phyloP scores from a whole-genome alignment of 2,888 invertebrate genomes.

The Itoplectis maculator region DNA sequence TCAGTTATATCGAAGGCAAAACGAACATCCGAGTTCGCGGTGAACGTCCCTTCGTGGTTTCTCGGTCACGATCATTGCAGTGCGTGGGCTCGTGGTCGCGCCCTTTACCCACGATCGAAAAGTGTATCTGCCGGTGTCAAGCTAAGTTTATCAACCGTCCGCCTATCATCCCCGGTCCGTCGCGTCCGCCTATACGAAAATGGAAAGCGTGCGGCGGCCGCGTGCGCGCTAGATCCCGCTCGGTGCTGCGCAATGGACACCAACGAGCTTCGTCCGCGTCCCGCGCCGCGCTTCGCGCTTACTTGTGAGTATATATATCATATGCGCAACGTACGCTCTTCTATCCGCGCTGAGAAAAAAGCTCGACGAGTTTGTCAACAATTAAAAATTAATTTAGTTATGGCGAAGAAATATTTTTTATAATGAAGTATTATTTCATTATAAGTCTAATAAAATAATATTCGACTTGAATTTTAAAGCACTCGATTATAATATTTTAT shows the following conservation, averaged over 20 bases:
- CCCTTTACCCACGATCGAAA: constrained; percentile 22
- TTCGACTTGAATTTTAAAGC: too few relatives aligned
- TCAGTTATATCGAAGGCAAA: too few relatives aligned
- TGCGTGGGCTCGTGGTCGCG: too few relatives aligned
- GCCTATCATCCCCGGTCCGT: constrained; percentile 25
- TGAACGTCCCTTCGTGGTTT: background rate
- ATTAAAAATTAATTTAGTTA: too few relatives aligned
- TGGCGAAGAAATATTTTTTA: too few relatives aligned
- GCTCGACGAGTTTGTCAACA: too few relatives aligned
- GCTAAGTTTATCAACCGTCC: constrained; percentile 53
- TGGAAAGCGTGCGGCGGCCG: constrained; percentile 19
- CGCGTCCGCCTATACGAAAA: constrained; percentile 14
- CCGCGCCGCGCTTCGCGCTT: background rate
- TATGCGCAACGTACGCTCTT: background rate
- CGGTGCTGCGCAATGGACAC: constrained; percentile 3
- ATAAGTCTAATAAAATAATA: too few relatives aligned
- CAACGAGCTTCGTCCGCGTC: background rate
- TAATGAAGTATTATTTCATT: too few relatives aligned
- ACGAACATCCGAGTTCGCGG: background rate
- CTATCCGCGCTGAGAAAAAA: too few relatives aligned
- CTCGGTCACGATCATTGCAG: background rate
- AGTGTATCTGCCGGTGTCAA: constrained; percentile 60
- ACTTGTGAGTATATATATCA: too few relatives aligned
- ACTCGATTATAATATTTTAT: too few relatives aligned
- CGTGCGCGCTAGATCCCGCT: constrained; percentile 30